Conservation (phyloP, 2,797 vertebrate species). For the Geotrypetes seraphini region DNA sequence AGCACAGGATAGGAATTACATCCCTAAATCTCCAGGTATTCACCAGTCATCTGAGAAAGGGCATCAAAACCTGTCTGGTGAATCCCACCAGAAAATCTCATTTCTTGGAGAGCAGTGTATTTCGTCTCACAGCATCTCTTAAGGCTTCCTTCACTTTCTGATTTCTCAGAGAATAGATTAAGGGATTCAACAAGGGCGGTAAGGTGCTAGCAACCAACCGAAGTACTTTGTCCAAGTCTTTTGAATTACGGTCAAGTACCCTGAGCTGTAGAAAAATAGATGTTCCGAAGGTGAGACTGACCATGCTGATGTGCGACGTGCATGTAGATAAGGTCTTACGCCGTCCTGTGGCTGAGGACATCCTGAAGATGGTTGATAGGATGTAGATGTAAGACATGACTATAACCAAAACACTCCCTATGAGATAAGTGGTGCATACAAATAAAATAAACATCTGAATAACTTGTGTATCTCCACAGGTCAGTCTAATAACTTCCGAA, state of each 20-base stretch:
- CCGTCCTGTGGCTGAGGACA: conserved; percentile 17
- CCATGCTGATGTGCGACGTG: conserved; percentile 25
- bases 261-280: conserved; percentile 37
- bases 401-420: conserved; percentile 23
- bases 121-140: neutral
- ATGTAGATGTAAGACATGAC: conserved; percentile 25
- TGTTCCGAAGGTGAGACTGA: conserved; percentile 34
- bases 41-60: too few relatives aligned
- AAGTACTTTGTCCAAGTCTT: conserved; percentile 26
- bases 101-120: neutral
- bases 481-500: conserved; percentile 18
- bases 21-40: too few relatives aligned
- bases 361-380: conserved; percentile 12
- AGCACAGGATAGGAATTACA: too few relatives aligned
- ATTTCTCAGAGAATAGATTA: conserved; percentile 41
- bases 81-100: neutral
- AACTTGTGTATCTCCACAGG: conserved; percentile 15
- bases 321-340: conserved; percentile 34
- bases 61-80: too few relatives aligned
- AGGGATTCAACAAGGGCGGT: conserved; percentile 28
- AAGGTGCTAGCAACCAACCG: conserved; percentile 34
- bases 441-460: conserved; percentile 17
- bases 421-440: conserved; percentile 9
- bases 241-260: conserved; percentile 8
- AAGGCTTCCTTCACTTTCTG: conserved; percentile 29